phyloP scores from a whole-genome alignment of 2,888 invertebrate species.

The Melipona beecheii region DNA sequence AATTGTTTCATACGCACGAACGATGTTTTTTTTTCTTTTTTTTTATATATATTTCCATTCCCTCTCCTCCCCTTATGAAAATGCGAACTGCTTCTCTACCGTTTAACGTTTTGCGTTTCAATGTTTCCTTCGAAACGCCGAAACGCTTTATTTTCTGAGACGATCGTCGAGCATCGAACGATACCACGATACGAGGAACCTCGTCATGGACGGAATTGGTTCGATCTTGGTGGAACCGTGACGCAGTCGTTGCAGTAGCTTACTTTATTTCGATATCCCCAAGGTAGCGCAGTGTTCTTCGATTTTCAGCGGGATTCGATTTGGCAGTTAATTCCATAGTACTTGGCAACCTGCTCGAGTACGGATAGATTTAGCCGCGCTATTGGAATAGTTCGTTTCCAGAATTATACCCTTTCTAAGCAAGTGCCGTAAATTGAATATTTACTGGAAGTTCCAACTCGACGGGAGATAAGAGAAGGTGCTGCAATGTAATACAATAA shows the following conservation, averaged over 20 bases:
- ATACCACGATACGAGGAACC: no score
- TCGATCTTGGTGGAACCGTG: neutral
- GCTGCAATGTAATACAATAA: no score
- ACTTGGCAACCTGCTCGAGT: slow-evolving; percentile 3
- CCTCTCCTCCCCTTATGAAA: no score
- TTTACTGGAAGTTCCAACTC: neutral
- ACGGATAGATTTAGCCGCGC: neutral
- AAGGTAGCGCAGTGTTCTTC: neutral
- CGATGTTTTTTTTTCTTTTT: no score
- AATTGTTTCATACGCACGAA: no score
- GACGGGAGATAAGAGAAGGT: neutral
- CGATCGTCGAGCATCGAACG: neutral
- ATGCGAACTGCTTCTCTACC: no score
- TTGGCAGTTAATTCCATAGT: slow-evolving; percentile 4
- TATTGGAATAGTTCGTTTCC: no score
- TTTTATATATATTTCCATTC: no score
- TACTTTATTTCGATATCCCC: neutral
- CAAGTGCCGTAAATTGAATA: neutral
- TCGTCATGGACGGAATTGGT: slow-evolving; percentile 11
- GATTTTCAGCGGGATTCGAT: neutral
- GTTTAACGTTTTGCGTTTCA: no score
- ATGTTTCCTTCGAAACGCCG: no score
- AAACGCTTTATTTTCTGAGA: neutral
- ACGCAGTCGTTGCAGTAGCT: neutral
- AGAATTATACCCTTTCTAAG: neutral